Base-by-base conservation (phyloP, 2,797 vertebrate species). In the Muraenolepis orangiensis region DNA sequence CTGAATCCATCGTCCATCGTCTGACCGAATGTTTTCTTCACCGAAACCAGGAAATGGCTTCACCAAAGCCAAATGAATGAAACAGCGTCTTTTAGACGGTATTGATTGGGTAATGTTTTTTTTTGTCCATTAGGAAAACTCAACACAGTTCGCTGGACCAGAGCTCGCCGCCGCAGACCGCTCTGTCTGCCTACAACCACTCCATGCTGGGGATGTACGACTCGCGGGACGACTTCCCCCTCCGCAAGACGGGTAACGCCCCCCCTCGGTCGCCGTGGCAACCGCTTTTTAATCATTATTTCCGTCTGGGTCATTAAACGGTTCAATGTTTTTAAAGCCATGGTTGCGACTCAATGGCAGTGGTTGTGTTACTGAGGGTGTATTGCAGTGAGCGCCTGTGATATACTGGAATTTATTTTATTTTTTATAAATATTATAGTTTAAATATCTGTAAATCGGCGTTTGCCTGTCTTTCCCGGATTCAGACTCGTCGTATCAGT, bases 61-160 rank as follows among this genome's bases (percentile, higher is more conserved):
- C 46, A 51, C 46, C 6, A 6, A 51, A 51, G 20, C 46, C 46
- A 66, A 28, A 14, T 64, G 23, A 28, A 14, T 64, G 23, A 26
- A 5, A 26, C 13, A 1, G 61, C 4, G 23, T 12, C 61, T 30
- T 29, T 6, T 4, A 2, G 66, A 29, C 66, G 2, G 14, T 6
- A 14, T 29, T 14, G 13, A 30, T 23, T 67, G 8, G 2, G 31
- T 29, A 57, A 3, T 34, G 32, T 79, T 74, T 32, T 74, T 32
- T 1, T 75, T 72, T 10, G 69, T 1, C 79, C 57, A 85, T 74
- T 87, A 99, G 98, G 93, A 99, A 98, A 91, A 98, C 97, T 3
- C 98, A 99, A 87, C 98, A 99, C 91, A 98, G 97, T 90, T 99
- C 97, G 64, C 89, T 99, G 90, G 98, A 99, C 90, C 97, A 99